Conservation (phyloP, 1,140 invertebrate genomes). For the Eumaeus atala region DNA sequence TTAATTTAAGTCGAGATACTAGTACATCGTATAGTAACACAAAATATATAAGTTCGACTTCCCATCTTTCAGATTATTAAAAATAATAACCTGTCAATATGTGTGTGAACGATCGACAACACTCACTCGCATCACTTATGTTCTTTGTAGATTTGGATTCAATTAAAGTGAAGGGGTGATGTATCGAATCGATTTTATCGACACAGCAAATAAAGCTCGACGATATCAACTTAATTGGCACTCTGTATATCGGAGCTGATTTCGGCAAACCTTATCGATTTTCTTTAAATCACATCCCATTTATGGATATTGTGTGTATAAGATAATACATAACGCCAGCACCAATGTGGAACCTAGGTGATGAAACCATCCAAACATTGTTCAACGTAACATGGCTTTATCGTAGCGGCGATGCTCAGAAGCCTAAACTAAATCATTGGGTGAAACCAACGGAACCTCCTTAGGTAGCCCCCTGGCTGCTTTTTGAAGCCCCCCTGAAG, state of each 20-base stretch:
- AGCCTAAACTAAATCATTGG: too few relatives aligned
- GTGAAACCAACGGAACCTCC: too few relatives aligned
- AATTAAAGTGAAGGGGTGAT: conserved; percentile 26
- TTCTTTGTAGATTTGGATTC: conserved; percentile 26
- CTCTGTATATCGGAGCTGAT: conserved; percentile 1
- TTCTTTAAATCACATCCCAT: background rate
- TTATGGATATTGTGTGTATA: too few relatives aligned
- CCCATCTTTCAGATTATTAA: too few relatives aligned
- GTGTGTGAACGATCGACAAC: conserved; percentile 12
- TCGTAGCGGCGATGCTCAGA: too few relatives aligned
- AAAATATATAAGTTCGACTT: conserved; percentile 9
- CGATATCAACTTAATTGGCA: conserved; percentile 16
- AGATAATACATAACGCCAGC: too few relatives aligned
- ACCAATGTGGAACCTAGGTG: background rate
- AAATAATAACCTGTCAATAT: background rate
- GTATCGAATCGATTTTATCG: conserved; percentile 22
- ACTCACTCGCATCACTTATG: conserved; percentile 21
- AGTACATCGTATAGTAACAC: too few relatives aligned
- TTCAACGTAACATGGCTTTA: too few relatives aligned
- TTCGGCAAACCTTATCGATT: conserved; percentile 4
- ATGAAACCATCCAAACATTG: background rate
- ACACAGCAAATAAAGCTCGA: conserved; percentile 15
- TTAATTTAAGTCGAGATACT: too few relatives aligned
- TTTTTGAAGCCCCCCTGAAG: too few relatives aligned
- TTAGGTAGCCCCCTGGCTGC: too few relatives aligned